Evolutionary conservation across 37 sponge, comb jelly and placozoan genomes (phyloP).

Genomic region (Bolinopsis microptera): DNA sequence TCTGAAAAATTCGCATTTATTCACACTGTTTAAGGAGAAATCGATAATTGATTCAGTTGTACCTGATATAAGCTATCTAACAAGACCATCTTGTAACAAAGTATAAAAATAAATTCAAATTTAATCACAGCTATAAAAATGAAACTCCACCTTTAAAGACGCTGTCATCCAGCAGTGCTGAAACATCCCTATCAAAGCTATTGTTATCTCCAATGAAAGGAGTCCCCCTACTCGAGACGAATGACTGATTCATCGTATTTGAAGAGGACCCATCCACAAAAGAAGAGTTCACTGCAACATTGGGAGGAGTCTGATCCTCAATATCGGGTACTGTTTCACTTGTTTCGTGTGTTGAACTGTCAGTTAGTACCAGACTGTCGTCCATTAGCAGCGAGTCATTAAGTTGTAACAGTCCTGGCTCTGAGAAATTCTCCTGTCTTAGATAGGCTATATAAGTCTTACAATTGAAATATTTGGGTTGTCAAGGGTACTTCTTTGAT

Average conservation of each 20-base stretch:
- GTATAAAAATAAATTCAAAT: too few relatives aligned
- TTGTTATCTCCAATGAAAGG: neutral
- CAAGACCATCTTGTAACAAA: too few relatives aligned
- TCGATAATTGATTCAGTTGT: too few relatives aligned
- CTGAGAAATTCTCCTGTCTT: constrained; percentile 56
- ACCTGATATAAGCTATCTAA: too few relatives aligned
- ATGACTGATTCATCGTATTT: neutral
- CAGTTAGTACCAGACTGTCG: neutral
- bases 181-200: neutral
- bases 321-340: neutral
- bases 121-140: too few relatives aligned
- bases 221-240: neutral
- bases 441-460: neutral
- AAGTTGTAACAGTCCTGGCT: neutral
- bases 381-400: neutral
- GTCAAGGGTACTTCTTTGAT: too few relatives aligned
- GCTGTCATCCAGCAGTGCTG: neutral
- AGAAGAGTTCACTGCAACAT: neutral
- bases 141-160: neutral
- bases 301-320: neutral
- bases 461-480: neutral
- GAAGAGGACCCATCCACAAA: neutral
- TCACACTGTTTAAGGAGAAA: too few relatives aligned
- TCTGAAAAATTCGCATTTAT: neutral
- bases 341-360: neutral